Evolutionary conservation across 1,140 invertebrate species (phyloP).

Genomic region (Mercenaria mercenaria): DNA sequence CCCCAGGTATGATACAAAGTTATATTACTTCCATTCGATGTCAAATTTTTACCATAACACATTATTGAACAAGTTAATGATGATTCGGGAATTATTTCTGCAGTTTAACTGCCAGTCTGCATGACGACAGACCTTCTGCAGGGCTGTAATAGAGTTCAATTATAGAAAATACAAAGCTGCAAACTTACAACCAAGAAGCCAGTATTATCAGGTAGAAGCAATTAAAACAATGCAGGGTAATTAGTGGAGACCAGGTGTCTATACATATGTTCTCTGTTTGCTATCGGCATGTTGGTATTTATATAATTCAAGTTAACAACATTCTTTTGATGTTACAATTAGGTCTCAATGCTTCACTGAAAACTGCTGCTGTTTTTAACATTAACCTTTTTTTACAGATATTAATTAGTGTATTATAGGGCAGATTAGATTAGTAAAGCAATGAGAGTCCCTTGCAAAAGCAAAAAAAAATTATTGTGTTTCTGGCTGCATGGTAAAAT

Average conservation of each 20-base stretch:
- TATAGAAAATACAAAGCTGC: background rate
- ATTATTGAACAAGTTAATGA: background rate
- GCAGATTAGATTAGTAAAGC: too few species aligned
- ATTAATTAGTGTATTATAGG: too few species aligned
- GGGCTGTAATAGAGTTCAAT: background rate
- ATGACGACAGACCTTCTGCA: background rate
- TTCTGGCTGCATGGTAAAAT: too few species aligned
- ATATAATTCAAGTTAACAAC: background rate
- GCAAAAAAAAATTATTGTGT: too few species aligned
- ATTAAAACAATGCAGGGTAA: background rate
- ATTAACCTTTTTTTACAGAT: too few species aligned
- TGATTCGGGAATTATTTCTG: background rate
- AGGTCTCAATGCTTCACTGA: background rate
- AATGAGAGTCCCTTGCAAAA: too few species aligned
- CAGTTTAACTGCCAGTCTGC: background rate
- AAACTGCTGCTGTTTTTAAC: too few species aligned
- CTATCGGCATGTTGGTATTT: background rate
- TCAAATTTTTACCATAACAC: background rate
- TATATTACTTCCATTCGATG: too few species aligned
- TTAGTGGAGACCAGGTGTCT: slow-evolving; percentile 6
- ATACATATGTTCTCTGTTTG: background rate
- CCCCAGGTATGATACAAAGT: too few species aligned
- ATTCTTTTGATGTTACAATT: background rate
- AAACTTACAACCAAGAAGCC: background rate
- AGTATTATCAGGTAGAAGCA: background rate